Conservation (phyloP, 2,888 invertebrate species). For the Creontiades dilutus region DNA sequence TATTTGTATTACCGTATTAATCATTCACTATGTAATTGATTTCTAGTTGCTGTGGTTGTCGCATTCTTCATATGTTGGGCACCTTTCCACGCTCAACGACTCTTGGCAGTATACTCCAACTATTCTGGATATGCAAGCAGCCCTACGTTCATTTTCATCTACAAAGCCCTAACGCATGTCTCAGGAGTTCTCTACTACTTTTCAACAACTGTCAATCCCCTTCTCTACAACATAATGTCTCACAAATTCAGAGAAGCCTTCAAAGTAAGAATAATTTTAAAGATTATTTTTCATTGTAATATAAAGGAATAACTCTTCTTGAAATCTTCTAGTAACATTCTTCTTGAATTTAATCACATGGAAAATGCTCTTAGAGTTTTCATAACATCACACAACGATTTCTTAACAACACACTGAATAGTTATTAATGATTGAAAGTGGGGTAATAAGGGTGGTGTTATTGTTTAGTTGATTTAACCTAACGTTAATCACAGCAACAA, state of each 20-base stretch:
- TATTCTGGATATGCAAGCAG: conserved; percentile 69
- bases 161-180: conserved; percentile 86
- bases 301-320: too few species aligned
- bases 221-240: conserved; percentile 96
- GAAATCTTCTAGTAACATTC: too few species aligned
- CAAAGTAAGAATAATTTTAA: conserved; percentile 73
- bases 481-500: too few species aligned
- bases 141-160: conserved; percentile 80
- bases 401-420: too few species aligned
- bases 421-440: too few species aligned
- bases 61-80: conserved; percentile 92
- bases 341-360: too few species aligned
- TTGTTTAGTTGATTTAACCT: too few species aligned
- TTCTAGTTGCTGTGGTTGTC: conserved; percentile 89
- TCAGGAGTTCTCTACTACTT: conserved; percentile 95
- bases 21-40: not conserved
- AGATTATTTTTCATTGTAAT: not conserved
- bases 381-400: too few species aligned
- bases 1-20: too few species aligned
- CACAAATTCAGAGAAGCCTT: conserved; percentile 88
- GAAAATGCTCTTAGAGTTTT: too few species aligned
- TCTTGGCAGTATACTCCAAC: conserved; percentile 82
- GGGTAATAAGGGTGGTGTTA: too few species aligned
- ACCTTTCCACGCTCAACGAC: conserved; percentile 94
- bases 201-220: conserved; percentile 95